Evolutionary conservation across 2,888 invertebrate genomes (phyloP).

Genomic region (Drosophila quasianomalipes): DNA sequence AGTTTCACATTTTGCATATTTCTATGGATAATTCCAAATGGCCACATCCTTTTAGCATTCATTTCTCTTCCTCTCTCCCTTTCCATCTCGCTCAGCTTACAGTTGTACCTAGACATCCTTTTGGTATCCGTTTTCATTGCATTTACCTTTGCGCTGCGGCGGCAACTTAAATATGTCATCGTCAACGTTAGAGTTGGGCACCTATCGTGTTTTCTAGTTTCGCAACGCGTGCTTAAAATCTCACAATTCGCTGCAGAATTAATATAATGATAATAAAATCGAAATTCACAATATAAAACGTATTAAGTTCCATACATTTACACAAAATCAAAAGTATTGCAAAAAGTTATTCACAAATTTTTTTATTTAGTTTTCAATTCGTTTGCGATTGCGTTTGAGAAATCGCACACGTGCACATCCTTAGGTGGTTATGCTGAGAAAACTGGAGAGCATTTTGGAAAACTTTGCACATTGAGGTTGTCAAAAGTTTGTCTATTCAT

Average conservation of each 20-base stretch:
- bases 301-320: not conserved
- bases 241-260: too few relatives aligned
- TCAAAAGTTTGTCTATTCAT: conserved; percentile 79
- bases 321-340: not conserved
- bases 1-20: conserved; percentile 69
- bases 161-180: conserved; percentile 52
- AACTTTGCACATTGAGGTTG: conserved; percentile 79
- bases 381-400: not conserved
- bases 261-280: not conserved
- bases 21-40: conserved; percentile 63
- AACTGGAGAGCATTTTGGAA: conserved; percentile 25
- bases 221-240: not conserved
- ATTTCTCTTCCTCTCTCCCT: conserved; percentile 3
- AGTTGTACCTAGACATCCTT: conserved; percentile 36
- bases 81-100: conserved; percentile 5
- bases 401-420: not conserved
- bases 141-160: conserved; percentile 58
- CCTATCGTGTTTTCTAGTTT: not conserved
- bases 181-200: not conserved
- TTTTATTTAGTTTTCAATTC: not conserved
- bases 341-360: not conserved
- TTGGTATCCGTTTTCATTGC: conserved; percentile 56
- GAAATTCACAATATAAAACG: not conserved
- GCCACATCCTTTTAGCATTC: conserved; percentile 14
- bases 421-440: conserved; percentile 36